A percentile compares a stretch with the other conserved stretches of the same genome.
phyloP scores from a whole-genome alignment of 2,113 vertebrate species.

The Uropsilus gracilis region DNA sequence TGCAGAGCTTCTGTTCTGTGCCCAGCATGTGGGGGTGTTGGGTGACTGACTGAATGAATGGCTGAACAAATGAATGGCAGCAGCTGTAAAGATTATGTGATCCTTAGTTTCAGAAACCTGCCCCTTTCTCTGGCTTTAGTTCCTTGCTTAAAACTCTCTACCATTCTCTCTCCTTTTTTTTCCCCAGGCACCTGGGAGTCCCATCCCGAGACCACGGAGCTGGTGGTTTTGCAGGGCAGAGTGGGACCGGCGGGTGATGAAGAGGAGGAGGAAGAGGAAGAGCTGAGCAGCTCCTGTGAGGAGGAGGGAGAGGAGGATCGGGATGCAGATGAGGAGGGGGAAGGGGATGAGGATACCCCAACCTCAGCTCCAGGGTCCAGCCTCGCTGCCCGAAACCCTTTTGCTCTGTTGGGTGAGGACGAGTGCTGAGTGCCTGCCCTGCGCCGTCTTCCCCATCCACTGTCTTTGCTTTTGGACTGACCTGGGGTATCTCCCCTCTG shows the following conservation, averaged over 20 bases:
- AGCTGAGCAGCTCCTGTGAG: constrained; percentile 91
- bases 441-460: not conserved
- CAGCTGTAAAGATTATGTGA: not conserved
- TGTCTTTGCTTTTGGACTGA: constrained; percentile 72
- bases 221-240: constrained; percentile 86
- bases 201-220: constrained; percentile 89
- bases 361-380: constrained; percentile 60
- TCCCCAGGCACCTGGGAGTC: constrained; percentile 90
- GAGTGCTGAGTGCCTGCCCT: constrained; percentile 85
- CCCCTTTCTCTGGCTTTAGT: not conserved
- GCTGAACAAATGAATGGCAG: not conserved
- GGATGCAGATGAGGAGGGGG: constrained; percentile 93
- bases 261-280: constrained; percentile 86
- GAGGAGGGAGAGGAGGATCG: constrained; percentile 91
- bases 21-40: not conserved
- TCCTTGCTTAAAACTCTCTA: not conserved
- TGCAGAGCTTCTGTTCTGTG: not conserved
- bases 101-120: not conserved
- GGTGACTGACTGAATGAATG: not conserved
- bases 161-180: constrained; percentile 10
- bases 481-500: constrained; percentile 17
- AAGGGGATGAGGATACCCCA: constrained; percentile 88
- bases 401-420: constrained; percentile 89
- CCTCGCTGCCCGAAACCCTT: constrained; percentile 88
- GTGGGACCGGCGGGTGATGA: constrained; percentile 76